A percentile compares a stretch with the other conserved stretches of the same genome.
phyloP scores from a whole-genome alignment of 2,797 vertebrate species.

The Sandelia bainsii region DNA sequence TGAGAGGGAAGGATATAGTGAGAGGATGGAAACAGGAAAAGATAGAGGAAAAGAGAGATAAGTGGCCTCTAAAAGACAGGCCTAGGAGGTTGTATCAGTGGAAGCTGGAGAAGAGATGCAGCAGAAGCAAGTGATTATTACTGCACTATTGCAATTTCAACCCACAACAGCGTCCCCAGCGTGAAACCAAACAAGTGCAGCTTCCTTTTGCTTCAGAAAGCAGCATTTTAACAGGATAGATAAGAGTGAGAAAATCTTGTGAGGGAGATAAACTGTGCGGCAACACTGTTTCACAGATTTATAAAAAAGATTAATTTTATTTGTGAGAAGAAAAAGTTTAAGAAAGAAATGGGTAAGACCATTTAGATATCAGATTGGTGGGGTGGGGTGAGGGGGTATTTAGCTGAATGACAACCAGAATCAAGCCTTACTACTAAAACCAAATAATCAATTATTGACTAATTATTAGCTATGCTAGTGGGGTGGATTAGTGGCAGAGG shows the following conservation, averaged over 20 bases:
- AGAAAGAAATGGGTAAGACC: slow-evolving; percentile 1
- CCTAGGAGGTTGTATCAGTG: not conserved
- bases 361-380: not conserved
- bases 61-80: slow-evolving; percentile 23
- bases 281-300: slow-evolving; percentile 16
- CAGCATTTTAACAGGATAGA: slow-evolving; percentile 20
- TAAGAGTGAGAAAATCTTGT: slow-evolving; percentile 22
- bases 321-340: not conserved
- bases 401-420: not conserved
- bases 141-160: slow-evolving; percentile 19
- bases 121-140: slow-evolving; percentile 32
- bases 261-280: slow-evolving; percentile 6
- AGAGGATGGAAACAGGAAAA: slow-evolving; percentile 18
- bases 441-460: not conserved
- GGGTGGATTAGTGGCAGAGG: not conserved
- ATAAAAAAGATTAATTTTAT: slow-evolving; percentile 2
- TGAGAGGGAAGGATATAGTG: not conserved
- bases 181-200: slow-evolving; percentile 18
- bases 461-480: not conserved
- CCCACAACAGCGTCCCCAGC: slow-evolving; percentile 37
- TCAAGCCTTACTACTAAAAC: not conserved
- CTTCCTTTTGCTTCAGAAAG: slow-evolving; percentile 28
- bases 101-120: slow-evolving; percentile 17
- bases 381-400: no score
- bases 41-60: slow-evolving; percentile 3